Evolutionary conservation across 2,113 vertebrate genomes (phyloP).

Genomic region (Rutilus rutilus): DNA sequence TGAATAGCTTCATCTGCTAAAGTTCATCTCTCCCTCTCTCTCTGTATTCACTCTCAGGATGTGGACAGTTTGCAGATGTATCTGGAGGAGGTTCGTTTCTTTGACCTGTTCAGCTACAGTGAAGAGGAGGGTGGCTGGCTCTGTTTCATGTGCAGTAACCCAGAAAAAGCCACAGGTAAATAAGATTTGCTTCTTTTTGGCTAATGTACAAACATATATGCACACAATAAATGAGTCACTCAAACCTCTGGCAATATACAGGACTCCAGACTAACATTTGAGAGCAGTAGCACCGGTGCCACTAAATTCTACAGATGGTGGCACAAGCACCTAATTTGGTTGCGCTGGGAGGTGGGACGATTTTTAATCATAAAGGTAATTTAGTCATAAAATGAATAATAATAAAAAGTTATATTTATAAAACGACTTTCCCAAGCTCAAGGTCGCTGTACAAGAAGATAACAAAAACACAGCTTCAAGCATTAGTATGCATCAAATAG

Average conservation of each 20-base stretch:
- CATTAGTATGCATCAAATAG: no score
- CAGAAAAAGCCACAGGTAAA: conserved; percentile 90
- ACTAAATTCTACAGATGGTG: no score
- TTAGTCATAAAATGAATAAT: no score
- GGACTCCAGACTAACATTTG: no score
- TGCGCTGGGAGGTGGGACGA: no score
- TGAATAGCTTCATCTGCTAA: not conserved
- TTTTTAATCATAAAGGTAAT: no score
- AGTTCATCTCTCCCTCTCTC: conserved; percentile 33
- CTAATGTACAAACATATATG: not conserved
- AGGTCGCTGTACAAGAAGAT: no score
- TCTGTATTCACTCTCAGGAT: conserved; percentile 76
- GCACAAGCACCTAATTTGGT: no score
- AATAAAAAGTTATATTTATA: no score
- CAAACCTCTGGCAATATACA: not conserved
- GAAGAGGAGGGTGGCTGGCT: conserved; percentile 87
- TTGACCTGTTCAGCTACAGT: conserved; percentile 95
- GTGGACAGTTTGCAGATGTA: conserved; percentile 87
- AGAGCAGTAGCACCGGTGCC: no score
- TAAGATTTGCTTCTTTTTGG: not conserved
- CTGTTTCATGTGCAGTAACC: conserved; percentile 99
- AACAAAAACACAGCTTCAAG: no score
- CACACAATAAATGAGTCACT: not conserved
- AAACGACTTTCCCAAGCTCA: no score
- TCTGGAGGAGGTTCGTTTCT: conserved; percentile 94